Base-by-base conservation (phyloP, 2,797 vertebrate genomes). In the Hoplostethus atlanticus region DNA sequence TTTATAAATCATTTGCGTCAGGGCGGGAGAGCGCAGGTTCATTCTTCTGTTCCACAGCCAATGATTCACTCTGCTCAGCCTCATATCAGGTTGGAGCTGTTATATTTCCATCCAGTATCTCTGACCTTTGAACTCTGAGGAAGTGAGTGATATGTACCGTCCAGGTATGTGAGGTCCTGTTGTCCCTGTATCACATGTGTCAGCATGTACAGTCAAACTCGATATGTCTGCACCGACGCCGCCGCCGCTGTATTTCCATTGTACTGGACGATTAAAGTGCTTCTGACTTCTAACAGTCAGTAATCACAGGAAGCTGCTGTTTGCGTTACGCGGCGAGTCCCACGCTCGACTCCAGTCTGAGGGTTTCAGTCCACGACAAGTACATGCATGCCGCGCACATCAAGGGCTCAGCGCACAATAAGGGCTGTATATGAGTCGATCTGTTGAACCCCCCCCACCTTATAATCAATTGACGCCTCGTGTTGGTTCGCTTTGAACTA, bases 1-100 rank as follows among this genome's bases (percentile, higher is more conserved):
- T 76, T 81, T 69, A 69, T 76, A 62, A 84, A 85, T 84, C 64
- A 86, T 79, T 84, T 71, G 67, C 76, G 13, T 87, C 71, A 77
- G 63, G 63, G 72, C 51, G 68, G 58, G 68, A 72, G 54, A 59
- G 69, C 66, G 71, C 81, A 77, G 70, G 64, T 84, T 77, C 54
- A 47, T 58, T 10, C 15, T 60, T 86, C 77, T 82, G 59, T 83
- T 79, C 59, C 50, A 7, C 31, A 10, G 77, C 65, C 60, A 84
- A 65, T 85, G 72, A 87, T 86, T 87, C 57, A 88, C 76, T 57
- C 0, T 52, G 61, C 80, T 55, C 30, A 17, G 16, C 44, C 50
- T n/a, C 15, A n/a, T 47, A n/a, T 30, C 68, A 42, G 50, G 12
- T 65, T 57, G 21, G 21, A 36, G 48, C n/a, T 3, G n/a, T 10